Evolutionary conservation across 2,797 vertebrate genomes (phyloP).

Genomic region (Amazonetta brasiliensis): DNA sequence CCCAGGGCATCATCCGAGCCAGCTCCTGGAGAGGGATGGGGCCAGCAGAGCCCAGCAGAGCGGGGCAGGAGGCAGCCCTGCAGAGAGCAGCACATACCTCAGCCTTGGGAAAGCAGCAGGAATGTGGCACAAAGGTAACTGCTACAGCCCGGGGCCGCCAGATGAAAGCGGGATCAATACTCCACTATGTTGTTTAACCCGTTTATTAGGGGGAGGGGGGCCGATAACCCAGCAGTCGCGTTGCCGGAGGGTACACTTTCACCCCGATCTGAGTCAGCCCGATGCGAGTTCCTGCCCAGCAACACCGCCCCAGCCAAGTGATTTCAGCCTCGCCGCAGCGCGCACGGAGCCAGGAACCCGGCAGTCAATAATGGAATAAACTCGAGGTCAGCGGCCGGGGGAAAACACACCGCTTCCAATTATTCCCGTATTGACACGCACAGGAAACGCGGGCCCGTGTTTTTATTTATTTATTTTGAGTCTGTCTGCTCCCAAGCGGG

Average conservation of each 20-base stretch:
- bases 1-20: not conserved
- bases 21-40: accelerated
- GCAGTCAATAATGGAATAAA: constrained; percentile 68
- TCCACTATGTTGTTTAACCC: constrained; percentile 53
- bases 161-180: constrained; percentile 55
- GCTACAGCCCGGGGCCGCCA: not conserved
- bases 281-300: constrained; percentile 11
- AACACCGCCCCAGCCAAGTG: constrained; percentile 31
- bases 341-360: constrained; percentile 55
- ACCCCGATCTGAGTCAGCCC: constrained; percentile 56
- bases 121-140: constrained; percentile 64
- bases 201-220: constrained; percentile 33
- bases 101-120: constrained; percentile 37
- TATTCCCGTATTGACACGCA: constrained; percentile 54
- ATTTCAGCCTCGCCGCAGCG: constrained; percentile 41
- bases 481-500: not conserved
- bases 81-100: not conserved
- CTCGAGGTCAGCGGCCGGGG: constrained; percentile 67
- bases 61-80: not conserved
- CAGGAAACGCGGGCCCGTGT: not conserved
- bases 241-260: constrained; percentile 62
- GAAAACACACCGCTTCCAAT: constrained; percentile 69
- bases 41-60: not conserved
- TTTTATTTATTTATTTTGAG: constrained; percentile 53
- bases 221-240: constrained; percentile 23